Percentiles rank a stretch among this genome's conserved stretches.
These are phyloP conservation scores for Bombylius discolor DNA, from an alignment of 2,888 invertebrate genomes.

Conservation along the genomic window DNA sequence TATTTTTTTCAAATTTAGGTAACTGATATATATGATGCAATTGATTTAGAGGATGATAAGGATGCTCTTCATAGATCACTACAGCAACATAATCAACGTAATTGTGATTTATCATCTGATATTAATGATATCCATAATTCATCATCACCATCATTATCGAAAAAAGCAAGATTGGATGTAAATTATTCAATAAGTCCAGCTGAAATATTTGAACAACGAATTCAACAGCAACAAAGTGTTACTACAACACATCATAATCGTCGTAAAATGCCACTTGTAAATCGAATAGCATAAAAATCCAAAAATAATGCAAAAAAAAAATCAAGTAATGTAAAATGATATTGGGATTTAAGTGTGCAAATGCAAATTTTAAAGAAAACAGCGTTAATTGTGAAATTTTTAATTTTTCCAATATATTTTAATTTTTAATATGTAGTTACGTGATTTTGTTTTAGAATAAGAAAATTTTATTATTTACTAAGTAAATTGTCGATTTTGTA, in stretches of 20 bases:
- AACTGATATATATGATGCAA: constrained; percentile 56
- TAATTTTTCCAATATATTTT: too few relatives aligned
- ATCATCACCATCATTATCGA: constrained; percentile 22
- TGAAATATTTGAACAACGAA: constrained; percentile 28
- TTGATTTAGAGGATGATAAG: constrained; percentile 52
- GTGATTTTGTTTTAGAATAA: too few relatives aligned
- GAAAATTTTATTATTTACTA: too few relatives aligned
- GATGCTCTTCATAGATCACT: constrained; percentile 24
- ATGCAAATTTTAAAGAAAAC: too few relatives aligned
- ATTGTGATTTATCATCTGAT: too few relatives aligned
- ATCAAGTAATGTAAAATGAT: too few relatives aligned
- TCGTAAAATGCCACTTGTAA: constrained; percentile 50
- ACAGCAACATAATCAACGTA: constrained; percentile 29
- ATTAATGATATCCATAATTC: not conserved
- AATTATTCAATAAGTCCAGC: constrained; percentile 40
- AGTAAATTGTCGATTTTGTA: too few relatives aligned
- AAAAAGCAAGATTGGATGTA: constrained; percentile 31
- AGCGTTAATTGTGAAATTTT: too few relatives aligned
- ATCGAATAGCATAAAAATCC: constrained; percentile 33
- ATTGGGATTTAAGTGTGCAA: too few relatives aligned
- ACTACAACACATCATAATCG: constrained; percentile 31
- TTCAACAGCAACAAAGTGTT: constrained; percentile 11
- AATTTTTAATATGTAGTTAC: too few relatives aligned
- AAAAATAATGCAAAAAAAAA: not conserved
- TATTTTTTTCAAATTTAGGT: constrained; percentile 11